Conservation (phyloP, 2,113 vertebrate species). For the Atrichornis clamosus region DNA sequence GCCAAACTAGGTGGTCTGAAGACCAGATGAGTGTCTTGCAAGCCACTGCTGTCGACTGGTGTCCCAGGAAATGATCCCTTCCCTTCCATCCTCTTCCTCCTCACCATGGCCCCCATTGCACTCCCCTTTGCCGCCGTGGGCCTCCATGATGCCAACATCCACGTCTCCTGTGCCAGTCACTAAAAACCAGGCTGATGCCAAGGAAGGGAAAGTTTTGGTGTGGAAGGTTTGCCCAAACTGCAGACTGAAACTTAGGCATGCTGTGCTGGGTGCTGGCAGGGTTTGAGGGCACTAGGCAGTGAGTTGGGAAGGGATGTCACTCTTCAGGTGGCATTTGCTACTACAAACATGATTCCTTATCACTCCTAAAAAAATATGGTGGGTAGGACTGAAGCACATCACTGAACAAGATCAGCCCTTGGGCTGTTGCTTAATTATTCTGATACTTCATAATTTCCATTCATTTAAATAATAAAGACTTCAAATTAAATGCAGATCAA, state of each 20-base stretch:
- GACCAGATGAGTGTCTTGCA: neutral
- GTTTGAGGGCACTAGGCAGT: neutral
- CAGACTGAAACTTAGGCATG: fast-evolving
- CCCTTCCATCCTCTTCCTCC: neutral
- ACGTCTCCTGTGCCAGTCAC: neutral
- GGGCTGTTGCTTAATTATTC: neutral
- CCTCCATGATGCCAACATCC: neutral
- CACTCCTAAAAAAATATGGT: neutral
- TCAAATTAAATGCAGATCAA: neutral
- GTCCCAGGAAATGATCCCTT: neutral
- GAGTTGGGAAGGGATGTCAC: neutral
- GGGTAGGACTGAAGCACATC: neutral
- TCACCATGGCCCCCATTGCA: neutral
- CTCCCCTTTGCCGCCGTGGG: fast-evolving
- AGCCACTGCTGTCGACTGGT: neutral
- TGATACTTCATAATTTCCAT: neutral
- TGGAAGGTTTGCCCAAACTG: neutral
- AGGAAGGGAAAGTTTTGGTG: neutral
- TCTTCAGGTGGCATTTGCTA: neutral
- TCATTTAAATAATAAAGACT: neutral
- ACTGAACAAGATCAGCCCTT: neutral
- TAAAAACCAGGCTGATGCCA: neutral
- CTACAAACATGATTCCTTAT: neutral
- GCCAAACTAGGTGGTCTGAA: neutral
- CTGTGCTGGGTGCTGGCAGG: neutral